A percentile compares a stretch with the other conserved stretches of the same genome.
phyloP scores from a whole-genome alignment of 2,113 vertebrate species.

The Neolamprologus variostigma region DNA sequence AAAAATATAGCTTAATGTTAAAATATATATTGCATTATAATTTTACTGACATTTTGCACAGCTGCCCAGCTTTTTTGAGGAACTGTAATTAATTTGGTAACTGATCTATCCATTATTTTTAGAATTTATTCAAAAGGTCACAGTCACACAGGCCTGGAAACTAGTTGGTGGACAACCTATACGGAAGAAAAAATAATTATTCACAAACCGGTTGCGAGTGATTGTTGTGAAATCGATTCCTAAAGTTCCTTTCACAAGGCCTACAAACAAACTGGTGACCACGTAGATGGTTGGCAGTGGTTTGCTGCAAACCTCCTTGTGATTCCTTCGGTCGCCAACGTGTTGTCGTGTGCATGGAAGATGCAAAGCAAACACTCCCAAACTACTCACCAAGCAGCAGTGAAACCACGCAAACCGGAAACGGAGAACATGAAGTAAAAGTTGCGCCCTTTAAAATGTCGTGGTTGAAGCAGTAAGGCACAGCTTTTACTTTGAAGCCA shows the following conservation, averaged over 20 bases:
- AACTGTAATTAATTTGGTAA: accelerated
- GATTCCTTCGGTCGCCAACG: accelerated
- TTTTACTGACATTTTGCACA: background rate
- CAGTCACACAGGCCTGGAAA: background rate
- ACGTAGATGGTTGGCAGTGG: background rate
- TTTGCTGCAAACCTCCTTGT: background rate
- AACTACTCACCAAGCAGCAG: background rate
- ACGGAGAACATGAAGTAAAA: background rate
- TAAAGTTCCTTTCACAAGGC: background rate
- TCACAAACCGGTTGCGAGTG: background rate
- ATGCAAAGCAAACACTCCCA: accelerated
- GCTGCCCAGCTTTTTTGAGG: background rate
- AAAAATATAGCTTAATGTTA: background rate
- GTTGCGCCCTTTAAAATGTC: background rate
- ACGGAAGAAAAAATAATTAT: accelerated
- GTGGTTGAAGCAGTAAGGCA: background rate
- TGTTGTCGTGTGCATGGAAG: accelerated
- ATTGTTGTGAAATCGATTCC: background rate
- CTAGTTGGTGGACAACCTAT: background rate
- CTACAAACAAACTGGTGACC: background rate
- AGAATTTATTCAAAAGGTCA: background rate
- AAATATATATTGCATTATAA: background rate
- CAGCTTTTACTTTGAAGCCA: background rate
- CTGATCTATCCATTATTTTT: background rate
- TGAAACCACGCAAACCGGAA: accelerated